Evolutionary conservation across 2,888 invertebrate genomes (phyloP).

Genomic region (Epistrophe grossulariae): DNA sequence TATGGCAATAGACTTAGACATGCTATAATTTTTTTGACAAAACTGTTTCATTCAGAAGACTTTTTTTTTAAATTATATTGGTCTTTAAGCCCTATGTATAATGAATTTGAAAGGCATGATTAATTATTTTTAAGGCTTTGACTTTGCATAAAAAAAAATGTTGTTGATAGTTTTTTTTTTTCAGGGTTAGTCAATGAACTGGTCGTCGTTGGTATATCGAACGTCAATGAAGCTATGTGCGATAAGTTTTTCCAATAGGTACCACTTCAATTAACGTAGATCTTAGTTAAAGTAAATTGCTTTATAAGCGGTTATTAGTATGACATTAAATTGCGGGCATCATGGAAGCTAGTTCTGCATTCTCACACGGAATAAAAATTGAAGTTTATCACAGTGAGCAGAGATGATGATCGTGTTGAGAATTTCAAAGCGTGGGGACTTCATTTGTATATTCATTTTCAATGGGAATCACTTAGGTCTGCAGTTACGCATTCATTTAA

Average conservation of each 20-base stretch:
- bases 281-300: slow-evolving; percentile 32
- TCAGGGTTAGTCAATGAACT: slow-evolving; percentile 53
- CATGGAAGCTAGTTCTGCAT: neutral
- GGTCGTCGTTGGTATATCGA: slow-evolving; percentile 28
- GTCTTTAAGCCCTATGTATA: slow-evolving; percentile 32
- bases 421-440: neutral
- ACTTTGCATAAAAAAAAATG: neutral
- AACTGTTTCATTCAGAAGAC: slow-evolving; percentile 33
- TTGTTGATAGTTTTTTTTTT: slow-evolving; percentile 23
- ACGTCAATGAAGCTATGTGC: slow-evolving; percentile 9
- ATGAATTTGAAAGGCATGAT: slow-evolving; percentile 44
- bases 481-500: too few species aligned
- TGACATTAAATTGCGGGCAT: slow-evolving; percentile 8
- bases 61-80: neutral
- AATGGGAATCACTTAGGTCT: too few species aligned
- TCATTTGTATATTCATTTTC: neutral
- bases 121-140: slow-evolving; percentile 34
- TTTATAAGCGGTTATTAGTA: slow-evolving; percentile 14
- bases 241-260: slow-evolving; percentile 8
- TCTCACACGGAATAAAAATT: slow-evolving; percentile 9
- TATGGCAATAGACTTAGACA: slow-evolving; percentile 41
- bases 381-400: slow-evolving; percentile 1
- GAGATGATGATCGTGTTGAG: neutral
- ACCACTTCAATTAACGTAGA: slow-evolving; percentile 16
- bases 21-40: slow-evolving; percentile 16